A percentile compares a stretch with the other conserved stretches of the same genome.
Evolutionary conservation across 2,113 vertebrate species (phyloP).

Genomic region (Beaufortia kweichowensis): DNA sequence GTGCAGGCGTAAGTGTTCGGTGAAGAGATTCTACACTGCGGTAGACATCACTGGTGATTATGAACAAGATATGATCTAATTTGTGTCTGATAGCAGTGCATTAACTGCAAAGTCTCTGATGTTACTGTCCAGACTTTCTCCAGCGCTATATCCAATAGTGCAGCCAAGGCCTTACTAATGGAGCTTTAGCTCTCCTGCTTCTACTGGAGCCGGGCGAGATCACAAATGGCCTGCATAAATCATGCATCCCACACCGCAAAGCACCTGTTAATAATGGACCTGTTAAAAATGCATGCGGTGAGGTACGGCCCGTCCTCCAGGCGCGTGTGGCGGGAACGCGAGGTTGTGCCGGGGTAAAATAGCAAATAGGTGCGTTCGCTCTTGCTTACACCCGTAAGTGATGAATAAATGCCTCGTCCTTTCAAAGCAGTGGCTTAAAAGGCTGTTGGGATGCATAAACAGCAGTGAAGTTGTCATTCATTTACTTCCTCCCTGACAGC

Average conservation of each 20-base stretch:
- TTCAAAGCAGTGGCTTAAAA: constrained; percentile 46
- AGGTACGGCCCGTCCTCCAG: constrained; percentile 43
- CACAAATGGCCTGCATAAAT: constrained; percentile 55
- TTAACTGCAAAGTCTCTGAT: constrained; percentile 39
- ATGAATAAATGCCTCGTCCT: constrained; percentile 57
- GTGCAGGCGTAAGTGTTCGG: not conserved
- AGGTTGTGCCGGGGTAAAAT: constrained; percentile 35
- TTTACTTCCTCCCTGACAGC: constrained; percentile 50
- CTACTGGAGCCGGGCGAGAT: constrained; percentile 44
- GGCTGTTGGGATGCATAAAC: constrained; percentile 52
- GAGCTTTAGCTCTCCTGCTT: constrained; percentile 47
- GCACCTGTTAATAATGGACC: constrained; percentile 45
- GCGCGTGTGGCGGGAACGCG: constrained; percentile 28
- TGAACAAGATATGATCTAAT: constrained; percentile 15
- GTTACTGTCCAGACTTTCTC: constrained; percentile 14
- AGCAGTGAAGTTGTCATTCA: constrained; percentile 45
- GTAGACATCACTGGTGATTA: not conserved
- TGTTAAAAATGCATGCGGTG: constrained; percentile 59
- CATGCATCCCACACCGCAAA: constrained; percentile 54
- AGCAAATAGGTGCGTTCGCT: constrained; percentile 48
- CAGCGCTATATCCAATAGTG: constrained; percentile 15
- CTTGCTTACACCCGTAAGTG: constrained; percentile 44
- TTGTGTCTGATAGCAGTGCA: constrained; percentile 26
- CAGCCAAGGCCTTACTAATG: constrained; percentile 52
- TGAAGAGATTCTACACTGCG: not conserved